These are phyloP conservation scores for Heliconius nattereri DNA, from an alignment of 1,140 invertebrate genomes.

Conservation along the genomic window DNA sequence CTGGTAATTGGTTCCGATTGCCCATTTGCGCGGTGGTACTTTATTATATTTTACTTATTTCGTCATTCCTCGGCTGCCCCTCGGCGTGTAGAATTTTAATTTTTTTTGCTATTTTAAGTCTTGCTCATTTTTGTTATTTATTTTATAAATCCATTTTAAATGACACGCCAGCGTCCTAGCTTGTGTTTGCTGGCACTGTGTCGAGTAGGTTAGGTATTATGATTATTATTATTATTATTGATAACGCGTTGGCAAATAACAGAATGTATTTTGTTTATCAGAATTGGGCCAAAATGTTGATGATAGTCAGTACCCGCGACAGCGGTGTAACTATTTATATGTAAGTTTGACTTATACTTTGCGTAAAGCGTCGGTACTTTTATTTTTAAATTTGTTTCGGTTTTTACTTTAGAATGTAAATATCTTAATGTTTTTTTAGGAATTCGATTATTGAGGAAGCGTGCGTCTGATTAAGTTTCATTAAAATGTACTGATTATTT, in stretches of 20 bases:
- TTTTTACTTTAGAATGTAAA: conserved; percentile 58
- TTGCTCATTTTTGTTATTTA: conserved; percentile 76
- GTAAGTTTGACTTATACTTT: conserved; percentile 46
- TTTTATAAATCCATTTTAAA: conserved; percentile 47
- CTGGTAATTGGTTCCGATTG: conserved; percentile 20
- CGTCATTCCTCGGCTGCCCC: conserved; percentile 60
- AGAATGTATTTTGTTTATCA: conserved; percentile 57
- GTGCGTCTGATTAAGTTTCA: conserved; percentile 66
- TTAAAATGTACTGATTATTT: conserved; percentile 80
- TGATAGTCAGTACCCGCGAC: conserved; percentile 73
- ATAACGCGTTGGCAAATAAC: conserved; percentile 46
- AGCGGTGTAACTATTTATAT: conserved; percentile 52
- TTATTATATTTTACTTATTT: conserved; percentile 36
- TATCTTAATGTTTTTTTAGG: conserved; percentile 58
- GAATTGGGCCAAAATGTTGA: conserved; percentile 76
- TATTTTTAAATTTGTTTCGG: conserved; percentile 48
- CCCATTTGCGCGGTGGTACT: conserved; percentile 17
- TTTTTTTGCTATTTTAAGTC: conserved; percentile 50
- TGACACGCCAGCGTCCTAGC: conserved; percentile 3
- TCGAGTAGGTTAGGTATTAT: conserved; percentile 46
- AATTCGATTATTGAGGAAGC: conserved; percentile 56
- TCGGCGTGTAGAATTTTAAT: conserved; percentile 40
- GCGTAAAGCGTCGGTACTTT: conserved; percentile 29
- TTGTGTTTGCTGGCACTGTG: conserved; percentile 23
- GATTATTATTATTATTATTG: conserved; percentile 33